phyloP scores from a whole-genome alignment of 2,797 vertebrate species.

The Anguilla obscura region DNA sequence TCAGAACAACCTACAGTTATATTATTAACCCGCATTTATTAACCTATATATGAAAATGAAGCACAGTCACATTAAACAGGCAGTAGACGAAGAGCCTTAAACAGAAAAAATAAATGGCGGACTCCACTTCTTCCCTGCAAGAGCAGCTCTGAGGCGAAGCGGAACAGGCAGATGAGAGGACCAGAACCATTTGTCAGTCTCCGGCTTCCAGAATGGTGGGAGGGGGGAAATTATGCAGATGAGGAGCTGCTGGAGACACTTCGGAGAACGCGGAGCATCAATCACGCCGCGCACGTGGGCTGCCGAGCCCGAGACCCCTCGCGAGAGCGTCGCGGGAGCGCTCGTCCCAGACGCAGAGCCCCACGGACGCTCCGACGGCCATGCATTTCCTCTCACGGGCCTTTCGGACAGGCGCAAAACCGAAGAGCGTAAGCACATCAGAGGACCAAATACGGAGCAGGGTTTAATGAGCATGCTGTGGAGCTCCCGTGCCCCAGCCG shows the following conservation, averaged over 20 bases:
- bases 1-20: background rate
- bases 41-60: background rate
- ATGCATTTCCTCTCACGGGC: background rate
- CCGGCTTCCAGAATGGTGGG: constrained; percentile 46
- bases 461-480: background rate
- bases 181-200: constrained; percentile 24
- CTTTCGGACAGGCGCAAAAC: background rate
- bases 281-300: constrained; percentile 41
- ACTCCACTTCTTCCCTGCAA: background rate
- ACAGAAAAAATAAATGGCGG: background rate
- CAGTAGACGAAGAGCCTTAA: background rate
- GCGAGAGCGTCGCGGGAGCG: background rate
- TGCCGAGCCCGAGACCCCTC: background rate
- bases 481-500: background rate
- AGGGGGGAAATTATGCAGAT: constrained; percentile 49
- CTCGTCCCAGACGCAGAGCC: background rate
- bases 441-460: background rate
- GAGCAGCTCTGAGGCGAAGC: background rate
- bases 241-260: constrained; percentile 45
- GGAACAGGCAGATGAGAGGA: background rate
- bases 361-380: background rate
- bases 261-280: constrained; percentile 42
- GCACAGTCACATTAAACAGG: background rate
- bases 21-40: background rate
- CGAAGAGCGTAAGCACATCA: background rate